phyloP scores from a whole-genome alignment of 1,140 invertebrate genomes.

The Macrosteles quadrilineatus region DNA sequence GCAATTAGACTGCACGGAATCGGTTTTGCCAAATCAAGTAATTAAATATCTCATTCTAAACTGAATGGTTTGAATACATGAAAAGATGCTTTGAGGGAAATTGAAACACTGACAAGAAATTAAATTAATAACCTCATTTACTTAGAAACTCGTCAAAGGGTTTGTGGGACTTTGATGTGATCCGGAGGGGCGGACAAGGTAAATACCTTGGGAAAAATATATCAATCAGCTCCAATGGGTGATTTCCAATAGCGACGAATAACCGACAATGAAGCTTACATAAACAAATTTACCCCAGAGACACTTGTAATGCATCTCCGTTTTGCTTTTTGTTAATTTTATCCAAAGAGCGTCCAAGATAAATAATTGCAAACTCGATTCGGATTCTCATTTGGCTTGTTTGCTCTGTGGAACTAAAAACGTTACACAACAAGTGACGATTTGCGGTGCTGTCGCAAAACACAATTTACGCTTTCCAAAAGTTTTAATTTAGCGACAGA shows the following conservation, averaged over 20 bases:
- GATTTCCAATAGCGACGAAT: neutral
- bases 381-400: conserved; percentile 6
- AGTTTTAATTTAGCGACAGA: conserved; percentile 10
- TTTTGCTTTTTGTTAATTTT: conserved; percentile 12
- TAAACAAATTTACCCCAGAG: conserved; percentile 12
- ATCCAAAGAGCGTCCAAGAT: conserved; percentile 11
- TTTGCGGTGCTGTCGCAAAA: neutral
- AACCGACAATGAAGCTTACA: neutral
- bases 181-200: neutral
- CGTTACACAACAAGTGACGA: conserved; percentile 6
- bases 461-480: conserved; percentile 10
- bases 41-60: conserved; percentile 38
- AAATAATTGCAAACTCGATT: conserved; percentile 10
- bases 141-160: neutral
- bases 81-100: too few relatives aligned
- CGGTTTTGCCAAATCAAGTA: too few relatives aligned
- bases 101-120: too few relatives aligned
- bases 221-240: neutral
- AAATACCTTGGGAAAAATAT: neutral
- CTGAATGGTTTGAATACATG: too few relatives aligned
- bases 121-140: neutral
- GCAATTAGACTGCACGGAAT: too few relatives aligned
- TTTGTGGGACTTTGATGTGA: neutral
- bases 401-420: neutral
- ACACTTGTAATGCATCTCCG: neutral